Evolutionary conservation across 2,888 invertebrate genomes (phyloP), one percentile per base, ranked within the genome.

Genomic region (Oscheius sp.): DNA sequence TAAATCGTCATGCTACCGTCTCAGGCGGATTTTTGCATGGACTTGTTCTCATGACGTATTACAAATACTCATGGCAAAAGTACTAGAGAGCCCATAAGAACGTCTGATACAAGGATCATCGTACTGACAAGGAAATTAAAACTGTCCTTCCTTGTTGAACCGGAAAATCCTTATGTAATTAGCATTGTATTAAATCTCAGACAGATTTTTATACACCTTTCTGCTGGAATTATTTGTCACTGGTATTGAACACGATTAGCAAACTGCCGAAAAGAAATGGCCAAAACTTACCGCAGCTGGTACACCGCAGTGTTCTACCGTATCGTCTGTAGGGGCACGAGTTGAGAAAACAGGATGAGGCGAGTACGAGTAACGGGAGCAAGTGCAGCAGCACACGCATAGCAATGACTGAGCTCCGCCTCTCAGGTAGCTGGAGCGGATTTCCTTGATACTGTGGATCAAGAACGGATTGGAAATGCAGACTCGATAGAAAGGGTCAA

Each of bases 291-390:
- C 82, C 82, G 71, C 86, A 86, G 21, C 65, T 77, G 1, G 82
- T 70, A 42, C 84, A 85, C 33, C 77, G 71, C 7, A 78, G 76
- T 55, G 78, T 84, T 75, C 86, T 62, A 7, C 85, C 85, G 70
- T 85, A 84, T 71, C 87, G 74, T 33, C 85, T 76, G 73, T 87
- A 87, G n/a, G 87, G 87, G 57, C 87, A 87, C 21, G 85, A 85
- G 76, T 85, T 87, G 62, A 87, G 82, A 76, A 85, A 86, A 63
- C 87, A 87, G 48, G 83, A 60, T 21, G 72, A 72, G 35, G 55
- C 55, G 7, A 53, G 13, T 53, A 68, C 68, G 33, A 68, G 35
- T 35, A 68, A 35, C 13, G 37, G 21, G 48, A 70, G 53, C 35
- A 68, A 32, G 55, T 55, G 68, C 35, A 53, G 53, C 55, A 68